These are phyloP conservation scores for Neodiprion virginianus DNA, from an alignment of 1,140 invertebrate species.

Conservation along the genomic window DNA sequence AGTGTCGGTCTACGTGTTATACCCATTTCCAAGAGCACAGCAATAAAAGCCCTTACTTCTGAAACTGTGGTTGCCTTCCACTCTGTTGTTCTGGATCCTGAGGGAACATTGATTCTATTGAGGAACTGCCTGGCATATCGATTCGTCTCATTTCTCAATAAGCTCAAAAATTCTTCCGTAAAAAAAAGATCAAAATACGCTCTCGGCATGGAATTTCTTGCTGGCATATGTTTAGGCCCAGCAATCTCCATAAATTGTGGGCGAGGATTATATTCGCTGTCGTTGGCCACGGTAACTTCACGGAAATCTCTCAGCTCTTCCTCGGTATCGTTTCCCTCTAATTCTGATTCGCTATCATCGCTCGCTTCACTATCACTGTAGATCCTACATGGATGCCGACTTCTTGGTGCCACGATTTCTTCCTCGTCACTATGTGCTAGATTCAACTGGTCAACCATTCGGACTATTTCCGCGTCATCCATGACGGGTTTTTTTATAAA, in stretches of 20 bases:
- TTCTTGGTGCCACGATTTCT: conserved; percentile 18
- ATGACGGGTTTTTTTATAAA: conserved; percentile 22
- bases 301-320: conserved; percentile 17
- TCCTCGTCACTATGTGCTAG: conserved; percentile 14
- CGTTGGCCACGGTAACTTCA: conserved; percentile 19
- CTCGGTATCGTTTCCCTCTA: conserved; percentile 15
- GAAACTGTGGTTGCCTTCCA: too few species aligned
- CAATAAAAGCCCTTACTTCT: too few species aligned
- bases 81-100: too few species aligned
- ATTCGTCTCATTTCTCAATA: conserved; percentile 14
- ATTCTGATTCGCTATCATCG: conserved; percentile 19
- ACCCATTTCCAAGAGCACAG: conserved; percentile 30
- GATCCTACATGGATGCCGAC: conserved; percentile 15
- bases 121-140: too few species aligned
- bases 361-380: conserved; percentile 19
- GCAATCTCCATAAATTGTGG: conserved; percentile 19
- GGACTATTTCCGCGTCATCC: conserved; percentile 19
- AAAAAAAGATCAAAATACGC: conserved; percentile 9
- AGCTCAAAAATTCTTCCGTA: conserved; percentile 17
- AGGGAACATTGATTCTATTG: too few species aligned
- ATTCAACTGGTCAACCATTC: not conserved
- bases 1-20: conserved; percentile 34
- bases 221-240: conserved; percentile 19
- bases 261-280: conserved; percentile 16
- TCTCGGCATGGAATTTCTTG: conserved; percentile 15